Base-by-base conservation (phyloP, 2,113 vertebrate species). In the Piaya cayana region DNA sequence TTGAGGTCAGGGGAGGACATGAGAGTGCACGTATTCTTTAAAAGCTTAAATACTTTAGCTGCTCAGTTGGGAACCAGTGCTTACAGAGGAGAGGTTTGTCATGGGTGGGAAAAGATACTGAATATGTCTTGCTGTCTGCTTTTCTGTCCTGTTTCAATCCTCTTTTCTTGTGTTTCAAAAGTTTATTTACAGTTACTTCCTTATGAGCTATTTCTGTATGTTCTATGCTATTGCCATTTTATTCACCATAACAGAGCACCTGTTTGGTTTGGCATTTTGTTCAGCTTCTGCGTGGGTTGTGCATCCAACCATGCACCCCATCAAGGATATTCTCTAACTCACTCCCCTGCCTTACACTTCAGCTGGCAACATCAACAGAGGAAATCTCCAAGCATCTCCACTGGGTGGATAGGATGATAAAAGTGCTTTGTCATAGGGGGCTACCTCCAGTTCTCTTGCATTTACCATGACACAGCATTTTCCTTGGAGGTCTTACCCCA, bases 1-100 rank as follows among this genome's bases (percentile, higher is more conserved):
- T 67, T 0, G 0, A 18, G 53, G 27, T 70, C 30, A 50, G 32
- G 11, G 70, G 45, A 60, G 47, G 12, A 62, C 3, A 1, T 19
- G 32, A 85, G 30, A 17, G 27, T 26, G n/a, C 29, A n/a, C 1
- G 1, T 62, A 34, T 90, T 69, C 29, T 36, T 75, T 52, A 78
- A 77, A 71, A 56, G 20, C 19, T 29, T 52, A 13, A 47, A 80
- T 72, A 79, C 27, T 62, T 85, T 19, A 65, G 21, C 58, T 91
- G n/a, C 21, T 67, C 23, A 17, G 52, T 30, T 72, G 45, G 79
- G 18, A 91, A 11, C 12, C 37, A 27, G 39, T 27, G 11, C 23
- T 39, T 60, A 30, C 49, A 9, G 0, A 87, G 47, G 26, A 64
- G 53, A 59, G 26, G 4, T 53, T 90, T 76, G 52, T n/a, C 58